These are phyloP conservation scores for Apogon hyalosoma DNA, from an alignment of 2,797 vertebrate genomes.

Conservation along the genomic window DNA sequence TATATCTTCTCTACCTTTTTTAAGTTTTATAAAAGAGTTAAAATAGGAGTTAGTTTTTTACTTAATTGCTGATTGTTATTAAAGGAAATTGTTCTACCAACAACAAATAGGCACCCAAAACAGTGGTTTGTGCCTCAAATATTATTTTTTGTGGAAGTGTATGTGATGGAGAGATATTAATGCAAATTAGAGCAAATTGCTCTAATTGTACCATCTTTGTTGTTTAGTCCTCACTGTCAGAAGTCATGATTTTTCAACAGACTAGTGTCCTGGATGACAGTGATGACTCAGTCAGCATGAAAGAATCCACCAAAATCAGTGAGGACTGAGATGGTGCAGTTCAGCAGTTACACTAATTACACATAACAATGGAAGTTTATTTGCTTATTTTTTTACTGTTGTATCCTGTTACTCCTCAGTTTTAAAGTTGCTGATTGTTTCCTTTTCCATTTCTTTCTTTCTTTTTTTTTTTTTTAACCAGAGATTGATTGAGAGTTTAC, in stretches of 20 bases:
- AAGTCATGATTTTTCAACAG: constrained; percentile 6
- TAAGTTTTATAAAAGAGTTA: neutral
- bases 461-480: neutral
- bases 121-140: neutral
- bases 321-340: neutral
- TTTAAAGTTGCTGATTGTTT: neutral
- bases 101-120: neutral
- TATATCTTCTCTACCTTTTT: neutral
- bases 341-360: neutral
- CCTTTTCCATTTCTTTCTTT: neutral
- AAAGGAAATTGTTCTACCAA: neutral
- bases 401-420: neutral
- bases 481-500: constrained; percentile 17
- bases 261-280: neutral
- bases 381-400: neutral
- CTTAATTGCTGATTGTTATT: neutral
- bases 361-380: neutral
- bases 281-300: neutral
- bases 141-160: neutral
- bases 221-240: neutral
- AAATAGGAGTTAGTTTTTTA: neutral
- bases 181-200: neutral
- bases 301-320: neutral
- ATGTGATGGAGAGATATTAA: neutral
- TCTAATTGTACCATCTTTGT: neutral